Conservation (phyloP, 2,113 vertebrate species). For the Nothobranchius kuhntae region DNA sequence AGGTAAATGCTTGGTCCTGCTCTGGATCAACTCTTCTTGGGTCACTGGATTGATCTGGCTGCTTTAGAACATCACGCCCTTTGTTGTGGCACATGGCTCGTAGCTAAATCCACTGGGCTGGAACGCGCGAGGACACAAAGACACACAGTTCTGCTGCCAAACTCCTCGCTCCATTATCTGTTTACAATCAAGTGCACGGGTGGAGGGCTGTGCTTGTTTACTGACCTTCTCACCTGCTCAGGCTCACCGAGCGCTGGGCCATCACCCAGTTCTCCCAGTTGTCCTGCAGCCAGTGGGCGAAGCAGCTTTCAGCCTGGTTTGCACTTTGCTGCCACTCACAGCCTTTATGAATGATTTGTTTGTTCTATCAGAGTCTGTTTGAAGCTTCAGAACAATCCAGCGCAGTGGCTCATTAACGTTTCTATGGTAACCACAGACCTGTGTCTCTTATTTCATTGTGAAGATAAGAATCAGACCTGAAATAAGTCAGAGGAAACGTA, state of each 20-base stretch:
- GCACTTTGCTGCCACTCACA: too few species aligned
- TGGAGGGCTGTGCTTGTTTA: slow-evolving; percentile 31
- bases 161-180: slow-evolving; percentile 1
- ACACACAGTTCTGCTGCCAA: background rate
- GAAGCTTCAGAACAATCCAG: too few species aligned
- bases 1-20: background rate
- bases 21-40: slow-evolving; percentile 7
- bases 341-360: too few species aligned
- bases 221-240: slow-evolving; percentile 57
- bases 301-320: slow-evolving; percentile 4
- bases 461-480: too few species aligned
- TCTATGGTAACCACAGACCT: too few species aligned
- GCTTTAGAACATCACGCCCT: slow-evolving; percentile 18
- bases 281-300: slow-evolving; percentile 38
- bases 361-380: too few species aligned
- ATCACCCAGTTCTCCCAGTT: slow-evolving; percentile 55
- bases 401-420: too few species aligned
- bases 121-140: slow-evolving; percentile 5
- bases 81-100: slow-evolving; percentile 17
- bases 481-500: too few species aligned
- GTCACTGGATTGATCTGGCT: slow-evolving; percentile 49
- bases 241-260: slow-evolving; percentile 30
- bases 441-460: too few species aligned
- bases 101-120: slow-evolving; percentile 19
- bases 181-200: slow-evolving; percentile 17